phyloP scores from a whole-genome alignment of 2,113 vertebrate genomes.

The Cynopterus brachyotis region DNA sequence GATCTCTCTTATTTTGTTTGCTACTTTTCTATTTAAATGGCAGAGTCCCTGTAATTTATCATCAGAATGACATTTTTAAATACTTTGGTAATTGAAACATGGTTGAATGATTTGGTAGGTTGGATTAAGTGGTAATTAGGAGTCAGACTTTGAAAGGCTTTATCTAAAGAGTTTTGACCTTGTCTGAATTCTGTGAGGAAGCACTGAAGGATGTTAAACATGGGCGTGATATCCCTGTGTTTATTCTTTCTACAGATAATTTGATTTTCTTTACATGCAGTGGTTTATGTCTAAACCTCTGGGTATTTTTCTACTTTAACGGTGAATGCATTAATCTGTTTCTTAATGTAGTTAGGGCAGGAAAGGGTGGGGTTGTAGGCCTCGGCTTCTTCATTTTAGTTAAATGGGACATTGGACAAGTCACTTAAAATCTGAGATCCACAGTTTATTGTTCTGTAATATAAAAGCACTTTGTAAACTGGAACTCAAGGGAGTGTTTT shows the following conservation, averaged over 20 bases:
- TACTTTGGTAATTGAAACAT: background rate
- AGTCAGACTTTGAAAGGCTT: constrained; percentile 7
- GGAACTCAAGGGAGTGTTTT: background rate
- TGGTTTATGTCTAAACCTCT: background rate
- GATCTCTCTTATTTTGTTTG: background rate
- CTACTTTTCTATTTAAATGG: background rate
- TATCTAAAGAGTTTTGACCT: background rate
- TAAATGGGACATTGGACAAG: background rate
- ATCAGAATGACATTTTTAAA: background rate
- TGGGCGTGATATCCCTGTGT: background rate
- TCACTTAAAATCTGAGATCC: background rate
- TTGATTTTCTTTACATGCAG: background rate
- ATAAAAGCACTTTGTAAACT: constrained; percentile 38
- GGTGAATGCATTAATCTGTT: background rate
- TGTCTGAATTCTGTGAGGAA: background rate
- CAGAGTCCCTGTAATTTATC: background rate
- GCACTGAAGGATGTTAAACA: background rate
- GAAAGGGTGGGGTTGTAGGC: background rate
- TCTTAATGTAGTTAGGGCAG: background rate
- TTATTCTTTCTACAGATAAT: background rate
- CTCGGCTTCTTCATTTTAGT: background rate
- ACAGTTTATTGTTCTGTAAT: background rate
- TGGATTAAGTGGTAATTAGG: background rate
- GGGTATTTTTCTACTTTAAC: background rate
- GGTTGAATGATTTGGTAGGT: background rate